Evolutionary conservation across 2,888 invertebrate genomes (phyloP), one percentile per base, ranked within the genome.

Genomic region (Erpobdella octoculata): DNA sequence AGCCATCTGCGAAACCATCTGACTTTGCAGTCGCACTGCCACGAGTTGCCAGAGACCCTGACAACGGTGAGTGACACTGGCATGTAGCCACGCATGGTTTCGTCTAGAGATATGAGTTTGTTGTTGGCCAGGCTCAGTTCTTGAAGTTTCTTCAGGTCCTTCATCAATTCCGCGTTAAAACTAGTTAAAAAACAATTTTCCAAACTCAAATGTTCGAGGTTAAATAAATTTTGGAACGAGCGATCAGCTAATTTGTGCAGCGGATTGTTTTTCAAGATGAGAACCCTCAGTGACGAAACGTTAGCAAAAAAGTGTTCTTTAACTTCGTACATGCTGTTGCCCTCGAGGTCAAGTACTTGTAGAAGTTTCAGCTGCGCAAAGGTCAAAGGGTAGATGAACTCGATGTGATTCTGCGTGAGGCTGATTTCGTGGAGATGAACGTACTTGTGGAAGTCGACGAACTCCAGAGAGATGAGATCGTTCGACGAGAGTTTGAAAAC

Each of bases 41-140:
- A 76, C 4, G 72, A 74, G 66, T 76, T 76, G 21, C 72, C 61
- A 58, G 74, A 69, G 9, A 76, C 48, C 18, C 76, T 72, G 25
- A 76, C 62, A 15, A 76, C 73, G 2, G 61, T 64, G n/a, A 76
- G 48, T 12, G 59, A 71, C 21, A 48, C 31, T 18, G 76, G 75
- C 12, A 76, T 70, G 35, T 41, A 64, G 4, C 58, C 25, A 41
- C 67, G 46, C 74, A 74, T 74, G 28, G 33, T 58, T 4, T 72
- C 70, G 25, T 58, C 48, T n/a, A 76, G 64, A 6, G 35, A 38
- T 21, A 71, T 71, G 31, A 76, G 61, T 68, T 74, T 73, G 41
- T 76, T 76, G 67, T 75, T 74, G 28, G 73, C 75, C 37, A 76
- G 46, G 36, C 76, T 76, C 48, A 76, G 72, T 71, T 76, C 76